Base-by-base conservation (phyloP, 2,797 vertebrate species). In the Liasis olivaceus region DNA sequence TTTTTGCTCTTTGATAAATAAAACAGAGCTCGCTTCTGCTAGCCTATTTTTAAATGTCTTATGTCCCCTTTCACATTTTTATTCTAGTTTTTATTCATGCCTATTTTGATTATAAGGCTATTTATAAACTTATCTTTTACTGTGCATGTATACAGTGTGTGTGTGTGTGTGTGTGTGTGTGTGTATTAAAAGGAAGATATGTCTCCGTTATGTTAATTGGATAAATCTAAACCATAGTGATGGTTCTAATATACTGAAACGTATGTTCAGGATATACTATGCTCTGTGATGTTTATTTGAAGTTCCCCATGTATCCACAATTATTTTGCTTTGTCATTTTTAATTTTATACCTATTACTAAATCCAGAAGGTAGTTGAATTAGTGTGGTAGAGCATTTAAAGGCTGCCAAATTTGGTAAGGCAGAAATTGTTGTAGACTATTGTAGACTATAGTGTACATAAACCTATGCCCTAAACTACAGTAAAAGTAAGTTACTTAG, bases 191-290 rank as follows among this genome's bases (percentile, higher is more conserved):
- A 13, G 6, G 14, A 14, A 58, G 22, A n/a, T 87, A 15, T 87
- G 85, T 2, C 15, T 87, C 8, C 36, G 64, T 20, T 66, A 15
- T 66, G 63, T 64, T 28, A 89, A 4, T 51, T 51, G 26, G 13
- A 7, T 89, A 5, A 26, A 64, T 6, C 7, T 51, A 12, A 88
- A 51, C 12, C 13, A 88, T 17, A 31, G 2, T 51, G 12, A 24
- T 51, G 24, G 88, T 87, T 59, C 91, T 88, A 89, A 94, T 94
- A 92, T 85, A 89, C 85, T 3, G 84, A 85, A 89, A 36, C 1
- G 51, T 54, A 8, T 54, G 51, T 51, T 9, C 36, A 60, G 36
- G 62, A 47, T 4, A n/a, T 36, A 13, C 1, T 42, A 20, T 63
- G 26, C 7, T 22, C 7, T 36, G 56, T 31, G 56, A 36, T 56